Percentiles rank a stretch among this genome's conserved stretches.
These are phyloP conservation scores for Thalassophryne amazonica DNA, from an alignment of 2,797 vertebrate species.

Conservation along the genomic window DNA sequence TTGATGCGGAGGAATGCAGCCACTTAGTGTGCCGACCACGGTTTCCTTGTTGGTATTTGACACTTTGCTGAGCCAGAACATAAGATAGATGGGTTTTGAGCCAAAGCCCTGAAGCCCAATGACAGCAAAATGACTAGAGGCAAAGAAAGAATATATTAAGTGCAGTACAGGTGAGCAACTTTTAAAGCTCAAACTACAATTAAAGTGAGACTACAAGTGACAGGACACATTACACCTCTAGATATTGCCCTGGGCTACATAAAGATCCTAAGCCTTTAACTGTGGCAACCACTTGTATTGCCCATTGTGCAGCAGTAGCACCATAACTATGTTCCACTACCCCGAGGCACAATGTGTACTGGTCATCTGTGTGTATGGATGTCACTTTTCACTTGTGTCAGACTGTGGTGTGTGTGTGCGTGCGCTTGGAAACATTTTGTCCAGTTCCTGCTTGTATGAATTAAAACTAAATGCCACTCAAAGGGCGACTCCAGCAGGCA, in stretches of 20 bases:
- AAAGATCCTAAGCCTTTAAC: slow-evolving; percentile 31
- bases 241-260: slow-evolving; percentile 31
- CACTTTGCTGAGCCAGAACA: slow-evolving; percentile 32
- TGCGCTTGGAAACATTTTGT: slow-evolving; percentile 57
- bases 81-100: slow-evolving; percentile 29
- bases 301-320: slow-evolving; percentile 44
- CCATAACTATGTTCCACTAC: slow-evolving; percentile 47
- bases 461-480: slow-evolving; percentile 77
- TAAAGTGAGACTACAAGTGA: slow-evolving; percentile 31
- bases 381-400: slow-evolving; percentile 65
- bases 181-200: slow-evolving; percentile 37
- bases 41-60: slow-evolving; percentile 61
- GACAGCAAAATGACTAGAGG: slow-evolving; percentile 51
- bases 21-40: slow-evolving; percentile 37
- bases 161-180: slow-evolving; percentile 24
- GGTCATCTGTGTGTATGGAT: slow-evolving; percentile 53
- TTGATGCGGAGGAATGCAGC: slow-evolving; percentile 32
- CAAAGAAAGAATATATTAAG: slow-evolving; percentile 29
- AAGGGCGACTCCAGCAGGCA: slow-evolving; percentile 41
- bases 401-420: slow-evolving; percentile 46
- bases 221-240: slow-evolving; percentile 44
- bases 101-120: slow-evolving; percentile 38
- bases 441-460: slow-evolving; percentile 64
- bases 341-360: slow-evolving; percentile 55
- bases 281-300: slow-evolving; percentile 4